These are phyloP conservation scores for Cichlasoma orientale DNA, from an alignment of 2,797 vertebrate species.

Conservation along the genomic window DNA sequence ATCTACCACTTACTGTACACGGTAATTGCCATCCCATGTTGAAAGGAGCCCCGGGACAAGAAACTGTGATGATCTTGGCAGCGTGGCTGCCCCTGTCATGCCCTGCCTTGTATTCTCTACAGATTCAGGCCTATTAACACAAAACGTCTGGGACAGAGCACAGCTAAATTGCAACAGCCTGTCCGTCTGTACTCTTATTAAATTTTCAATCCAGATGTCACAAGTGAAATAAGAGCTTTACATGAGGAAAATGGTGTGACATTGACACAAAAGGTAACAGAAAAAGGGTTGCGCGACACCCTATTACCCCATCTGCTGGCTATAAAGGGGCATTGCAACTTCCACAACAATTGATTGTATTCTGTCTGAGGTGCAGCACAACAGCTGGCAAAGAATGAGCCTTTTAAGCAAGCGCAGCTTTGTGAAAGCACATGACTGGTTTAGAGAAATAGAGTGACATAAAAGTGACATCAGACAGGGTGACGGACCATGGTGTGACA, in stretches of 20 bases:
- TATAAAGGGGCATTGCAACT: slow-evolving; percentile 9
- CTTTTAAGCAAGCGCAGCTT: slow-evolving; percentile 47
- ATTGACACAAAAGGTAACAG: slow-evolving; percentile 33
- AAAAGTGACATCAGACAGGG: slow-evolving; percentile 59
- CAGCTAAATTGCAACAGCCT: slow-evolving; percentile 27
- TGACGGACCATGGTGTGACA: slow-evolving; percentile 55
- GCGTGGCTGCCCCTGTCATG: slow-evolving; percentile 23
- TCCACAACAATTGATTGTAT: slow-evolving; percentile 46
- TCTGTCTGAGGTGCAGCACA: slow-evolving; percentile 7
- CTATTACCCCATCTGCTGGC: slow-evolving; percentile 65
- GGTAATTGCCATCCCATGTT: slow-evolving; percentile 69
- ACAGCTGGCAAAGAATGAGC: slow-evolving; percentile 57
- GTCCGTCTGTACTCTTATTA: slow-evolving; percentile 38
- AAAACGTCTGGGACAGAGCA: slow-evolving; percentile 55
- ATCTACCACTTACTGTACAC: slow-evolving; percentile 67
- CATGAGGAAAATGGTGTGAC: slow-evolving; percentile 20
- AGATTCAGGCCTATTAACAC: slow-evolving; percentile 65
- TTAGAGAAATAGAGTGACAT: slow-evolving; percentile 52
- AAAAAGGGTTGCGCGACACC: slow-evolving; percentile 21
- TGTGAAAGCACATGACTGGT: slow-evolving; percentile 62
- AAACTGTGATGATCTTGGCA: slow-evolving; percentile 63
- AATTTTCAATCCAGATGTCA: slow-evolving; percentile 31
- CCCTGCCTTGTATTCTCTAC: slow-evolving; percentile 63
- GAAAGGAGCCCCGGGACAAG: slow-evolving; percentile 58
- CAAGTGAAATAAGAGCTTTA: slow-evolving; percentile 19